Evolutionary conservation across 2,113 vertebrate species (phyloP), one percentile per base, ranked within the genome.

Genomic region (Tragelaphus buxtoni): DNA sequence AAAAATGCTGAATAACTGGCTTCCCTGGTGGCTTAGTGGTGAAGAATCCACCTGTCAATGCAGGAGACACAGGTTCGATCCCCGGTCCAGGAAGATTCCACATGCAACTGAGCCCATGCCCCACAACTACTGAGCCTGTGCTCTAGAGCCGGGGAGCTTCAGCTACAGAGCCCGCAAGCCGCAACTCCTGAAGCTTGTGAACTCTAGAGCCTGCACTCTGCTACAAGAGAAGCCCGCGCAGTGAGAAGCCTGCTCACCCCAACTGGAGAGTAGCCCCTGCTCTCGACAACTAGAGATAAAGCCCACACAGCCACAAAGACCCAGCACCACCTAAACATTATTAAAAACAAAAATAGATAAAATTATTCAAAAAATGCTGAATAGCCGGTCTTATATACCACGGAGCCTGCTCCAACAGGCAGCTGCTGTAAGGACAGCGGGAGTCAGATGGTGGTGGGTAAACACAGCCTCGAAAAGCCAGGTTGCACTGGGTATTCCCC

Each of bases 81-180:
- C 69, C 69, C 0, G 1, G 35, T 74, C 22, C 3, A 11, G 35
- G 39, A 74, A 42, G 35, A 74, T 13, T 24, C 20, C 22, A 14
- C 5, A 13, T 4, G 11, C 22, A 42, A 3, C 3, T 12, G 7
- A 74, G 11, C 69, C 69, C 11, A 26, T 7, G 22, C 0, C 0
- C 63, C 63, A 9, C 35, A 39, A 13, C 22, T 26, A 14, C 35
- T 2, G 35, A 72, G 69, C 69, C 69, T 74, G 69, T 42, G 35
- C 22, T 24, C 22, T 26, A 26, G 35, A 74, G 35, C 69, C 0
- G 2, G 69, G 20, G 35, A 74, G 13, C 9, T 69, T 69, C 65
- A 39, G 9, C 65, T 69, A 11, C 2, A 9, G 35, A 42, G 35
- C 35, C 69, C 69, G 13, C 22, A 7, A 12, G 22, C 69, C 11